Base-by-base conservation (phyloP, 1,140 invertebrate species). In the Euura saliciscinereae region DNA sequence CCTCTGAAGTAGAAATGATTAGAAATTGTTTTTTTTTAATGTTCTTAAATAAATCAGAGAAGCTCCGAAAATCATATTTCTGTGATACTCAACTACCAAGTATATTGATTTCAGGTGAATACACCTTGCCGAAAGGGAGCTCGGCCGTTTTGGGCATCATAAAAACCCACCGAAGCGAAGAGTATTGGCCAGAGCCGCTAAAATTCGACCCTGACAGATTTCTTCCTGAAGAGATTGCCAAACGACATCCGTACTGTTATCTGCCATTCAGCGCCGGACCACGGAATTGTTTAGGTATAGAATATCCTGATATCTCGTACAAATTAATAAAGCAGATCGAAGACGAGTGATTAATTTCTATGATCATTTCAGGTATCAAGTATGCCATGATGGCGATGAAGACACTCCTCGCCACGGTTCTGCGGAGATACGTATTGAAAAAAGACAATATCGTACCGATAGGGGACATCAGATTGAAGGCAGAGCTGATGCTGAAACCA, bases 131-230 rank as follows among this genome's bases (percentile, higher is more conserved):
- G 44, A 77, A 77, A 73, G 76, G 75, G 10, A 77, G 68, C 28
- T 75, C 75, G 1, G 71, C 77, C 6, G 74, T 78, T 8, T 44
- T 82, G 10, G 69, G 44, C 6, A 73, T 78, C 7, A 68, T 79
- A 8, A 73, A 70, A 10, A 28, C 92, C 11, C 91, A 94, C 77
- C 83, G 89, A 13, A 86, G 90, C 76, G 85, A 88, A 43, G 82
- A 89, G 68, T 81, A 88, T 65, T 94, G 87, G 81, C 86, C 89
- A 4, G 86, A 93, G 74, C 91, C 92, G 6, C 86, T 92, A 10
- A 83, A 70, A 43, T 94, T 92, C 78, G 84, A 92, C 82, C 93
- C 92, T 0, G 91, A 93, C 51, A 84, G 91, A 76, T 93, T 93
- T 82, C 76, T 91, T n/a, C 86, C 89, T 0, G 91, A 92, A 75